These are phyloP conservation scores for Arctopsyche grandis DNA, from an alignment of 1,140 invertebrate genomes.

Conservation along the genomic window DNA sequence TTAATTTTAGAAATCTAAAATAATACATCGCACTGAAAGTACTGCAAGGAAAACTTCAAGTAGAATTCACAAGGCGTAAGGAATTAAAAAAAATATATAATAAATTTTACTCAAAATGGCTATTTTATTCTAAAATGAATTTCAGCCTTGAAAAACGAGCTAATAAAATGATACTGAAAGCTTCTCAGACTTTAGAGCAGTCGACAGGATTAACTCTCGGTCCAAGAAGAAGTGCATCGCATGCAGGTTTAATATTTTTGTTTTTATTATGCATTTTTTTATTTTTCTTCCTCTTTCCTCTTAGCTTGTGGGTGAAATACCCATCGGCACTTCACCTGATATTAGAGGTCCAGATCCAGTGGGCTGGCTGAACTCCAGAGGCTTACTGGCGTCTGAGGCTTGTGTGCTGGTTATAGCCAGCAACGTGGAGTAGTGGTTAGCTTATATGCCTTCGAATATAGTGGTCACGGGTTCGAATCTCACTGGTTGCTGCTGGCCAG, in stretches of 20 bases:
- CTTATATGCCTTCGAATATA: no score
- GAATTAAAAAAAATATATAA: conserved; percentile 31
- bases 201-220: conserved; percentile 76
- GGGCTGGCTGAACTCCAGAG: no score
- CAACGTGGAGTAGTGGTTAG: no score
- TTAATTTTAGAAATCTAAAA: conserved; percentile 64
- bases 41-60: conserved; percentile 68
- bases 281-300: no score
- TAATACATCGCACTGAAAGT: conserved; percentile 67
- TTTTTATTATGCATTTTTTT: not conserved
- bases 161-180: conserved; percentile 85
- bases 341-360: no score
- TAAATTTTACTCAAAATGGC: not conserved
- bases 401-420: no score
- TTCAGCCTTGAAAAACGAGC: conserved; percentile 84
- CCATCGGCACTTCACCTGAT: no score
- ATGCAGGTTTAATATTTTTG: conserved; percentile 55
- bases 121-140: conserved; percentile 16
- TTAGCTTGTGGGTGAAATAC: no score
- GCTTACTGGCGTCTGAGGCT: no score
- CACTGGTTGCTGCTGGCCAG: no score
- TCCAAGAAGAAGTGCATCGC: conserved; percentile 63
- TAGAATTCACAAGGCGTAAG: conserved; percentile 72
- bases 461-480: no score
- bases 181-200: conserved; percentile 81